Conservation (phyloP, 1,140 invertebrate genomes). For the Dendrolimus punctatus region DNA sequence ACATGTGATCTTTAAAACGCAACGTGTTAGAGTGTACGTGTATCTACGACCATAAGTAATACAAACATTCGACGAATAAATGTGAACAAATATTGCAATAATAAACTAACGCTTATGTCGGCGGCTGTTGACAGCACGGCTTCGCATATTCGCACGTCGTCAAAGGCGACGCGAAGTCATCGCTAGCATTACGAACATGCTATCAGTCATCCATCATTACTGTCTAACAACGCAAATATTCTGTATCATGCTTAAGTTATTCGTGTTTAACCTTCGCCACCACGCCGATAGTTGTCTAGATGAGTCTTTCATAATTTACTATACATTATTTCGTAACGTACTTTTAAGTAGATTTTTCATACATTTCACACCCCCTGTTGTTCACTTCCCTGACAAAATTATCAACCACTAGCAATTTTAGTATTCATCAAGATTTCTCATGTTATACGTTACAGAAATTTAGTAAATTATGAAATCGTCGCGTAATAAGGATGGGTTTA, state of each 20-base stretch:
- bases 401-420: too few relatives aligned
- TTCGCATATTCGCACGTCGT: constrained; percentile 40
- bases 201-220: constrained; percentile 30
- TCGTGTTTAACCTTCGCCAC: constrained; percentile 20
- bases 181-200: constrained; percentile 32
- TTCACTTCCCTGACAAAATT: too few relatives aligned
- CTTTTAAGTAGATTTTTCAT: too few relatives aligned
- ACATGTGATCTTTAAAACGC: constrained; percentile 11
- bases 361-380: too few relatives aligned
- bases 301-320: too few relatives aligned
- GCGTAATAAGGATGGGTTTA: too few relatives aligned
- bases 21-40: background rate
- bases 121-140: constrained; percentile 51
- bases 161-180: constrained; percentile 19
- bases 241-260: constrained; percentile 47
- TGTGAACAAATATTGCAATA: constrained; percentile 25
- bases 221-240: constrained; percentile 28
- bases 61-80: constrained; percentile 13
- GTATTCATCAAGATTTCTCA: too few relatives aligned
- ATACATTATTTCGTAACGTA: too few relatives aligned
- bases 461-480: too few relatives aligned
- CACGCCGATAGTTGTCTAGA: constrained; percentile 2
- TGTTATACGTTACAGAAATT: too few relatives aligned
- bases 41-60: background rate
- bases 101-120: constrained; percentile 53